Conservation (phyloP, 2,888 invertebrate genomes). For the Aricia artaxerxes region DNA sequence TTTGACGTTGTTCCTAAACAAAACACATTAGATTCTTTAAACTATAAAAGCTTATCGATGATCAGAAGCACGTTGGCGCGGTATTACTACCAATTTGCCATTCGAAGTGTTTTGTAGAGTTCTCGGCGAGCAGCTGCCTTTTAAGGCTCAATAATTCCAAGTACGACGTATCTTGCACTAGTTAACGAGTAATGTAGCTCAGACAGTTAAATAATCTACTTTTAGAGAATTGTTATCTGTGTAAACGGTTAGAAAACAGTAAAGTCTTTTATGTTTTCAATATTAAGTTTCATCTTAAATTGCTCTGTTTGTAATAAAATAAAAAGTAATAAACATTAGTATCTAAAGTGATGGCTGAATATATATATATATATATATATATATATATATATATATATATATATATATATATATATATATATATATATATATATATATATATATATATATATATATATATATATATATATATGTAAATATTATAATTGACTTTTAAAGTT, state of each 20-base stretch:
- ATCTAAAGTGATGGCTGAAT: too few species aligned
- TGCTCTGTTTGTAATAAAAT: neutral
- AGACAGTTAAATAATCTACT: conserved; percentile 10
- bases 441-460: too few species aligned
- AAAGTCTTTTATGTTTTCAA: conserved; percentile 10
- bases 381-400: too few species aligned
- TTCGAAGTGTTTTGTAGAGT: conserved; percentile 52
- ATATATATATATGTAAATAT: too few species aligned
- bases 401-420: too few species aligned
- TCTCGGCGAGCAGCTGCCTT: conserved; percentile 47
- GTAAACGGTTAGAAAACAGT: neutral
- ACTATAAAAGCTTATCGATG: conserved; percentile 12
- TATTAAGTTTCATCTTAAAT: neutral
- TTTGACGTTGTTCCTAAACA: neutral
- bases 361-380: too few species aligned
- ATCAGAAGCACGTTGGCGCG: conserved; percentile 32
- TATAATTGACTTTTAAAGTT: too few species aligned
- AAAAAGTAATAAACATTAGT: too few species aligned
- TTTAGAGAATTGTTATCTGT: neutral
- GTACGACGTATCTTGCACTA: conserved; percentile 20
- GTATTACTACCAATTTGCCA: conserved; percentile 54
- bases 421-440: too few species aligned
- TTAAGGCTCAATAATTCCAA: conserved; percentile 14
- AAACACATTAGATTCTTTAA: neutral
- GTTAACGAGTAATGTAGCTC: conserved; percentile 10